A percentile compares a stretch with the other conserved stretches of the same genome.
Evolutionary conservation across 1,140 invertebrate genomes (phyloP).

Genomic region (Zaprionus vittiger): DNA sequence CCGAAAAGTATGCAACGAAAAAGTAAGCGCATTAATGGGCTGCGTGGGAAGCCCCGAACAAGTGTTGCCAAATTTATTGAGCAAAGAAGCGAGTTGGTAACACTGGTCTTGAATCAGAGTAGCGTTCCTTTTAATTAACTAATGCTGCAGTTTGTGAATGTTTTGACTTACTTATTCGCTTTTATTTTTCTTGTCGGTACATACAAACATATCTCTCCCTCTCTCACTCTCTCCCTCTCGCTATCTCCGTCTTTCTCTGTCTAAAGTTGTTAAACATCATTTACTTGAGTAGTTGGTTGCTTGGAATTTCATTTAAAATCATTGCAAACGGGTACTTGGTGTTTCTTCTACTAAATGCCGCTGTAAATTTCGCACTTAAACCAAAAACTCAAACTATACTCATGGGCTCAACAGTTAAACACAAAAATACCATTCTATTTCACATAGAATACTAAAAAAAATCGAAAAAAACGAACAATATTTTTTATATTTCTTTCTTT

Average conservation of each 20-base stretch:
- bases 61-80: too few species aligned
- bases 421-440: conserved; percentile 50
- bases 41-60: not conserved
- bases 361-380: conserved; percentile 80
- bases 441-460: conserved; percentile 44
- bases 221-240: conserved; percentile 27
- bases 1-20: conserved; percentile 59
- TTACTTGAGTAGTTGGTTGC: conserved; percentile 51
- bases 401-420: conserved; percentile 64
- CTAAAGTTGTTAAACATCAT: conserved; percentile 20
- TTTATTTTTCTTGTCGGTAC: conserved; percentile 1
- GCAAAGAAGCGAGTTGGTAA: too few species aligned
- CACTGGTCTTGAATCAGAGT: not conserved
- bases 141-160: conserved; percentile 27
- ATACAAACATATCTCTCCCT: conserved; percentile 37
- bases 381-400: conserved; percentile 57
- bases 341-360: conserved; percentile 78
- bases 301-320: conserved; percentile 48
- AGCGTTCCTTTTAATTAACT: conserved; percentile 10
- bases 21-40: not conserved
- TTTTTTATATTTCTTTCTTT: conserved; percentile 76
- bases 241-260: conserved; percentile 31
- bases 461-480: conserved; percentile 54
- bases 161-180: conserved; percentile 13
- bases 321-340: conserved; percentile 73